Evolutionary conservation across 1,140 invertebrate species (phyloP).

Genomic region (Drosophila takahashii): DNA sequence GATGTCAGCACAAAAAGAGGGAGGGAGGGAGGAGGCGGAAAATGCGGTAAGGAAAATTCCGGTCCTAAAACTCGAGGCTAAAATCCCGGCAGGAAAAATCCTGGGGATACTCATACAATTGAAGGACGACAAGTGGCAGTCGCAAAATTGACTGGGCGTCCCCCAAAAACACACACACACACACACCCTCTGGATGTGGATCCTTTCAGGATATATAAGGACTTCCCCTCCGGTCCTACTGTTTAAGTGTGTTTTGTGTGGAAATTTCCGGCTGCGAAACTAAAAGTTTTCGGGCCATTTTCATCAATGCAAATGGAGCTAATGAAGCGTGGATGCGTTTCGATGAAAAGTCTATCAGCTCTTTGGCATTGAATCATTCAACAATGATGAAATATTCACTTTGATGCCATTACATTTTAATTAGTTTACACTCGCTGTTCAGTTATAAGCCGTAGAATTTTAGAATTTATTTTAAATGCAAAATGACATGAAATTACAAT

Average conservation of each 20-base stretch:
- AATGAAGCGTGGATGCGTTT: slow-evolving; percentile 5
- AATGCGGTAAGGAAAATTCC: neutral
- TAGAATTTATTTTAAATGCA: too few relatives aligned
- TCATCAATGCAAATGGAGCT: slow-evolving; percentile 9
- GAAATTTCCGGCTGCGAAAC: slow-evolving; percentile 5
- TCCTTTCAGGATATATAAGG: neutral
- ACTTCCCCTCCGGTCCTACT: neutral
- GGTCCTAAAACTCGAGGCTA: neutral
- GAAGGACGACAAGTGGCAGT: slow-evolving; percentile 37
- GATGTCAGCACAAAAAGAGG: slow-evolving; percentile 71
- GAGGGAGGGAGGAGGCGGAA: slow-evolving; percentile 10
- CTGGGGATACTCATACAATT: slow-evolving; percentile 5
- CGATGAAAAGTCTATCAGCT: neutral
- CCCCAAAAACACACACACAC: neutral
- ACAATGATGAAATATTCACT: neutral
- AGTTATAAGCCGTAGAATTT: neutral
- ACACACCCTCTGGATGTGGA: neutral
- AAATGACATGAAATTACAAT: too few relatives aligned
- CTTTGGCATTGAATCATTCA: neutral
- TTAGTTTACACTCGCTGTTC: neutral
- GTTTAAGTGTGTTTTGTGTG: slow-evolving; percentile 6
- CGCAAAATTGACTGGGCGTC: slow-evolving; percentile 61
- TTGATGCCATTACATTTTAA: neutral
- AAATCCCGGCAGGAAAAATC: neutral
- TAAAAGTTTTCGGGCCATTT: neutral